Evolutionary conservation across 2,888 invertebrate genomes (phyloP), one percentile per base, ranked within the genome.

Genomic region (Agriopis leucophaearia): DNA sequence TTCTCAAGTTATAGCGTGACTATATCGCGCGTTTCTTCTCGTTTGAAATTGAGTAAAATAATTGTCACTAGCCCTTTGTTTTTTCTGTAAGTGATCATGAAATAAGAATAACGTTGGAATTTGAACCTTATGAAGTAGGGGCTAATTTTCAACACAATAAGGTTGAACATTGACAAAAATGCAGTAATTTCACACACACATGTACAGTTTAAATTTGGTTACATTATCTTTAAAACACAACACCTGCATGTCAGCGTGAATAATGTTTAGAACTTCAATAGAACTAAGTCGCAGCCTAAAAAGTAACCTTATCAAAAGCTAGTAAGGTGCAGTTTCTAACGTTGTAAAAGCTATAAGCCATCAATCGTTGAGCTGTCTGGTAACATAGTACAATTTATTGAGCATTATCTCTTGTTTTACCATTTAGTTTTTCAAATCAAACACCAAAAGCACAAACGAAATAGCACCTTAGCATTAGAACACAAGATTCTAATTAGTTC

Each of bases 401-500:
- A 3, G 27, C 27, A 5, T 27, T 27, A 27, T 27, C 27, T 27
- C 27, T 27, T 27, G 12, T 50, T 13, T 50, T 13, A 27, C 48
- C 12, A 27, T 48, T 18, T 12, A 27, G 50, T 12, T 7, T 27
- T 27, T 27, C 18, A 52, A 36, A 52, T 36, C 36, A 52, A 52
- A 13, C 8, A n/a, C 13, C 13, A 51, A n/a, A 51, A 13, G 36
- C 9, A 9, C n/a, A 8, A 7, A 16, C 44, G 8, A 27, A 56
- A 56, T 8, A 12, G 40, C n/a, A 40, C 27, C 38, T 13, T 54
- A 16, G 10, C 16, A 10, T 8, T 15, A 16, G 1, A 0, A 18
- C 9, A 47, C 44, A 64, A 61, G 64, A 45, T 61, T 38, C 48
- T 18, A 38, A 40, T 55, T 55, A 27, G 47, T 27, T 15, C 51